Conservation (phyloP, 1,140 invertebrate genomes). For the Lepidurus couesii region DNA sequence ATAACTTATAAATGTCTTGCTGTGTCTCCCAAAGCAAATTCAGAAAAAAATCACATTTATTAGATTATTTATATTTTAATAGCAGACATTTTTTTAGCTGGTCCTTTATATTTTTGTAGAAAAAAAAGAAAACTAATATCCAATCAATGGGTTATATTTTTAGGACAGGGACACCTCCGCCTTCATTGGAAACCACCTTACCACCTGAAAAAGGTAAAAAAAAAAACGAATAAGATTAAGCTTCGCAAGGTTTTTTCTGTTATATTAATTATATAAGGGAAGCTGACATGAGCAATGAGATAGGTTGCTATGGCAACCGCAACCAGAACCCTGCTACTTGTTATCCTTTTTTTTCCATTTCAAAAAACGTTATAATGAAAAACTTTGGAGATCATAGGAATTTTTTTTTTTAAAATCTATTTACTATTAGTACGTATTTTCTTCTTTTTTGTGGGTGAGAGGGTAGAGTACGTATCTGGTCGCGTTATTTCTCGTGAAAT, state of each 20-base stretch:
- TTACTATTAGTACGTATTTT: too few species aligned
- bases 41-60: too few species aligned
- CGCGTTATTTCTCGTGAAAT: background rate
- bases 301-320: background rate
- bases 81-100: background rate
- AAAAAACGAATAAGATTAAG: background rate
- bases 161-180: background rate
- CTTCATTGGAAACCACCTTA: background rate
- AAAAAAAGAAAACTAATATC: background rate
- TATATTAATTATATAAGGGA: too few species aligned
- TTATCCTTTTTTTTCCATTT: too few species aligned
- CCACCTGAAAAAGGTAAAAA: background rate
- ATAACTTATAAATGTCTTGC: too few species aligned
- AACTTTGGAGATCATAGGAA: too few species aligned
- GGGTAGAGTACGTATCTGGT: too few species aligned
- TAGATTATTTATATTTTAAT: background rate
- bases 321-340: too few species aligned
- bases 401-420: too few species aligned
- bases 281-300: background rate
- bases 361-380: too few species aligned
- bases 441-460: too few species aligned
- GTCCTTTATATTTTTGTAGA: background rate
- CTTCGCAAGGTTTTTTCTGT: background rate
- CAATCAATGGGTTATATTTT: background rate
- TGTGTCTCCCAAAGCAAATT: too few species aligned